Base-by-base conservation (phyloP, 2,113 vertebrate species). In the Potamarius usumacintae region DNA sequence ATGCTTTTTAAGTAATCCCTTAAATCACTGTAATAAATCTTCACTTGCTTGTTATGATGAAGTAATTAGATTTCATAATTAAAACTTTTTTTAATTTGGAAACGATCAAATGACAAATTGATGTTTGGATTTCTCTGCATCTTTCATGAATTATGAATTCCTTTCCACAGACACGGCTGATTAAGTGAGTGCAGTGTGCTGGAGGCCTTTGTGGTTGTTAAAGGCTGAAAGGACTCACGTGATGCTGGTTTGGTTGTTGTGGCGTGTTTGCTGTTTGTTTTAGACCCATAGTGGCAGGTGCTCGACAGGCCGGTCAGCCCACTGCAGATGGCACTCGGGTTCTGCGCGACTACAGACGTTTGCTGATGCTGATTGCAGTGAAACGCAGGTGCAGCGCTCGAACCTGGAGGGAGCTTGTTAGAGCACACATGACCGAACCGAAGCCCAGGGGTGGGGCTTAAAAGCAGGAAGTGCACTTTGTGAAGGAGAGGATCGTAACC, bases 131-230 rank as follows among this genome's bases (percentile, higher is more conserved):
- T 72, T 27, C n/a, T 57, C 9, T 11, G 30, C 67, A 53, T 17
- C n/a, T n/a, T 6, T 84, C 14, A 84, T 57, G 48, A 84, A 81
- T 86, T 84, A 20, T 30, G 69, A 8, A 83, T 87, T 80, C 81
- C 57, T 62, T 69, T 27, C 34, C 63, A 5, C 53, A 9, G 53
- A 20, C 27, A 80, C 12, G 2, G 8, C 7, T 34, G 50, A 34
- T 20, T 8, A 17, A 8, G n/a, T 55, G 25, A 53, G 0, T 52
- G 72, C 10, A 25, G 72, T 22, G 71, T 74, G 42, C 0, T 76
- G 0, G 20, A 25, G 14, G 48, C 7, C 27, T 20, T 14, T 12
- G 34, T 25, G 55, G 74, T 52, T 30, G 3, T 83, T 7, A 14
- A 17, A 34, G 53, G 27, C 34, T 82, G 62, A 52, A n/a, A 65